Evolutionary conservation across 1,140 invertebrate genomes (phyloP).

Genomic region (Papilio glaucus): DNA sequence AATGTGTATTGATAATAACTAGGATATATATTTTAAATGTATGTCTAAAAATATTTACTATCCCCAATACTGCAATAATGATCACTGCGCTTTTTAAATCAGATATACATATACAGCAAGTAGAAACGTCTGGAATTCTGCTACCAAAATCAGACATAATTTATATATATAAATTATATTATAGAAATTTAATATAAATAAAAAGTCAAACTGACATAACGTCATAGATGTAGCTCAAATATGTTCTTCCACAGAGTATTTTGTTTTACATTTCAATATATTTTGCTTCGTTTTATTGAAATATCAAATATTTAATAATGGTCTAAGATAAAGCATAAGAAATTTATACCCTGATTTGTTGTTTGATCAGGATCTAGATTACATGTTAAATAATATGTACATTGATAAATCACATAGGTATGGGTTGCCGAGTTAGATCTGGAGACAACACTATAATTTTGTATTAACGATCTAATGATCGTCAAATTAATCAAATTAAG

Average conservation of each 20-base stretch:
- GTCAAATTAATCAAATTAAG: too few species aligned
- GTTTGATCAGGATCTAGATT: too few species aligned
- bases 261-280: background rate
- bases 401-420: too few species aligned
- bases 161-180: constrained; percentile 42
- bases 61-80: constrained; percentile 64
- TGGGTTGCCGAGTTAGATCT: too few species aligned
- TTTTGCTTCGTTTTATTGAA: background rate
- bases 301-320: too few species aligned
- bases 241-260: background rate
- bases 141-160: constrained; percentile 47
- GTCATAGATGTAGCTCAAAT: background rate
- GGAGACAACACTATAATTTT: too few species aligned
- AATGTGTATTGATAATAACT: background rate
- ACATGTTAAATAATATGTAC: too few species aligned
- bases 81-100: constrained; percentile 62
- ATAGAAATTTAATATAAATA: constrained; percentile 40
- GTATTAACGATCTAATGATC: too few species aligned
- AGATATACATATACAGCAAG: constrained; percentile 59
- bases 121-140: constrained; percentile 48
- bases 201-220: constrained; percentile 33
- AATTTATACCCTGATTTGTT: too few species aligned
- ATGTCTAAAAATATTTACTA: constrained; percentile 55
- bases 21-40: too few species aligned
- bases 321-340: too few species aligned